A percentile compares a stretch with the other conserved stretches of the same genome.
phyloP scores from a whole-genome alignment of 1,140 invertebrate genomes.

The Drosophila pseudoananassae region DNA sequence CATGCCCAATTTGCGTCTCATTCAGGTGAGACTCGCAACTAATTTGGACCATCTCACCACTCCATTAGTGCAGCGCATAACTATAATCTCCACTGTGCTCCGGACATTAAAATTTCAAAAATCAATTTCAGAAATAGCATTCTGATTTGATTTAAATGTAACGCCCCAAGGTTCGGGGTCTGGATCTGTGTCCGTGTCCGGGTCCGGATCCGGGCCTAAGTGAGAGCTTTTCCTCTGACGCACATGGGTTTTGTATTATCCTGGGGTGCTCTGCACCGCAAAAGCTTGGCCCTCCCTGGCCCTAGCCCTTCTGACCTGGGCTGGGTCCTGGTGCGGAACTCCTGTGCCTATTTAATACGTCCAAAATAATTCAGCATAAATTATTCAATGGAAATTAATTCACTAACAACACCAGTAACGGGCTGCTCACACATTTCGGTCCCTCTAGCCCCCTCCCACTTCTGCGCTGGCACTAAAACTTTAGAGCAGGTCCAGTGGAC shows the following conservation, averaged over 20 bases:
- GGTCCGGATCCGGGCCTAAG: neutral
- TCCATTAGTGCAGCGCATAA: slow-evolving; percentile 13
- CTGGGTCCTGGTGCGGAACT: neutral
- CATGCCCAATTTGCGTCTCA: slow-evolving; percentile 40
- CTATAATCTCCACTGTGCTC: slow-evolving; percentile 12
- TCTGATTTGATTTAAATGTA: slow-evolving; percentile 81
- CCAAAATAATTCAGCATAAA: slow-evolving; percentile 81
- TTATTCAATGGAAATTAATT: slow-evolving; percentile 83
- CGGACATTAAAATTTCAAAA: slow-evolving; percentile 76
- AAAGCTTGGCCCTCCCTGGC: slow-evolving; percentile 18
- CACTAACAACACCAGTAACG: slow-evolving; percentile 76
- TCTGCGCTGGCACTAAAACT: slow-evolving; percentile 62
- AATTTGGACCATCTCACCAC: slow-evolving; percentile 31
- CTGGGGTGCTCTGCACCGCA: slow-evolving; percentile 27
- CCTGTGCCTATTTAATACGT: slow-evolving; percentile 54
- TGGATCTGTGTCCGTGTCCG: neutral
- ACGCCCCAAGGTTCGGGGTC: slow-evolving; percentile 47
- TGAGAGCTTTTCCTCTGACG: slow-evolving; percentile 5
- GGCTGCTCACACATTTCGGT: slow-evolving; percentile 13
- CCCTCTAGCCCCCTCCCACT: slow-evolving; percentile 13
- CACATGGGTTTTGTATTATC: slow-evolving; percentile 7
- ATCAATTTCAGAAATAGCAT: slow-evolving; percentile 81
- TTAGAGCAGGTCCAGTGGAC: slow-evolving; percentile 29
- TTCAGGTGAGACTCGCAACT: slow-evolving; percentile 16
- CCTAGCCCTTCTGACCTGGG: slow-evolving; percentile 3